phyloP scores from a whole-genome alignment of 2,888 invertebrate species.

The Melanophora roralis region DNA sequence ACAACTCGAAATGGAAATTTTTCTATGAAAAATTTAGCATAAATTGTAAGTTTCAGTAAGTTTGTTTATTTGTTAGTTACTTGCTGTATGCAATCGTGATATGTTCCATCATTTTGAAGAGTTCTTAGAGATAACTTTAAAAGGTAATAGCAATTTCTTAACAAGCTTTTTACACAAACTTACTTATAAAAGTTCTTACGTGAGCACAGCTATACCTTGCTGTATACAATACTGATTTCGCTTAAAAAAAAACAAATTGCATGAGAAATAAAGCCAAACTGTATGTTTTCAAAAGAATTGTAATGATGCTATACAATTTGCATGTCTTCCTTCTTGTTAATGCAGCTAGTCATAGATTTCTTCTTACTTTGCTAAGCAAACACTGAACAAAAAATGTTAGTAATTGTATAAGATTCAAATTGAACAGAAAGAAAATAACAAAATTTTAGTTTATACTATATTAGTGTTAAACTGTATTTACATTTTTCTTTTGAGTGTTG shows the following conservation, averaged over 20 bases:
- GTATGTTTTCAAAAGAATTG: no score
- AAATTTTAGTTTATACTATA: no score
- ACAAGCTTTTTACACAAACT: background rate
- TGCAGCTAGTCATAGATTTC: conserved; percentile 30
- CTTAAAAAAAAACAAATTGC: background rate
- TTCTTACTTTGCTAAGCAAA: background rate
- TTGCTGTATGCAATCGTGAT: conserved; percentile 56
- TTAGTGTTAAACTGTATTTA: background rate
- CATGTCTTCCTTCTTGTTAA: conserved; percentile 58
- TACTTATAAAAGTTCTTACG: background rate
- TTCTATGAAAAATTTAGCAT: conserved; percentile 49
- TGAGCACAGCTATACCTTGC: background rate
- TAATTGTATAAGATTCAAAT: background rate
- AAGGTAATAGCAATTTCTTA: conserved; percentile 55
- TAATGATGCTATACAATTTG: conserved; percentile 61
- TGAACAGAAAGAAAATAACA: no score
- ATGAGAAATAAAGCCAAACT: conserved; percentile 45
- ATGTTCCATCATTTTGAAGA: conserved; percentile 61
- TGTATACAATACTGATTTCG: background rate
- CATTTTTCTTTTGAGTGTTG: conserved; percentile 24
- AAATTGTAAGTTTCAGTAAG: conserved; percentile 52
- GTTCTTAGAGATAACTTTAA: conserved; percentile 59
- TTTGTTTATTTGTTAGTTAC: conserved; percentile 48
- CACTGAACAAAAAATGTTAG: conserved; percentile 27
- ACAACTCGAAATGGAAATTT: conserved; percentile 61